phyloP scores from a whole-genome alignment of 2,888 invertebrate genomes.

The Rhingia rostrata region DNA sequence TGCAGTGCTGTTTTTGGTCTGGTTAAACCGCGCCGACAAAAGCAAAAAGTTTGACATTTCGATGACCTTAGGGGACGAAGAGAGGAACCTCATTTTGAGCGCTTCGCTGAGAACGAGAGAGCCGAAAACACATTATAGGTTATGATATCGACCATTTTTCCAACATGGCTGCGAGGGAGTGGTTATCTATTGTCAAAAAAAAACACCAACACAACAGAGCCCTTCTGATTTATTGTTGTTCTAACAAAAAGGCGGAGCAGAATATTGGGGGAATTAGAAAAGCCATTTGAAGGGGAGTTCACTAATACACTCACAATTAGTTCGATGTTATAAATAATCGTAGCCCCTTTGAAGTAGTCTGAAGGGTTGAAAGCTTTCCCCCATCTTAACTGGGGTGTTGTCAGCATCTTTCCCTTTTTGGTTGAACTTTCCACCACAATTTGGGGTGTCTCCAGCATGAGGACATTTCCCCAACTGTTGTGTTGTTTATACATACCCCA shows the following conservation, averaged over 20 bases:
- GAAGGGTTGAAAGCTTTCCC: slow-evolving; percentile 22
- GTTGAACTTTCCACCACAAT: slow-evolving; percentile 19
- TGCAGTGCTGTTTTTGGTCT: slow-evolving; percentile 34
- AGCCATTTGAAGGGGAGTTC: slow-evolving; percentile 18
- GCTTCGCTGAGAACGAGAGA: slow-evolving; percentile 50
- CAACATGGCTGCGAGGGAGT: slow-evolving; percentile 83
- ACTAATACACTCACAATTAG: slow-evolving; percentile 28
- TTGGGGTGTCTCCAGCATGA: neutral
- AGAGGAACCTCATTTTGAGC: slow-evolving; percentile 41
- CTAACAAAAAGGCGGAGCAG: slow-evolving; percentile 64
- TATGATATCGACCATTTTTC: slow-evolving; percentile 75
- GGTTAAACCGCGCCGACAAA: slow-evolving; percentile 66
- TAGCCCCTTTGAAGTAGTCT: neutral
- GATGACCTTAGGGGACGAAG: slow-evolving; percentile 80
- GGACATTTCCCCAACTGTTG: slow-evolving; percentile 1
- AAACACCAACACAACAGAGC: slow-evolving; percentile 1
- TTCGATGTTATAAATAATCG: slow-evolving; percentile 14
- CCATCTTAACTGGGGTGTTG: neutral
- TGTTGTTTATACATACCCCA: neutral
- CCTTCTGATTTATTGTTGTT: slow-evolving; percentile 28
- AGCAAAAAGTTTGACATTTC: slow-evolving; percentile 82
- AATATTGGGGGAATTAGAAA: slow-evolving; percentile 46
- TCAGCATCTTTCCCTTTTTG: neutral
- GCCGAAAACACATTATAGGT: slow-evolving; percentile 38
- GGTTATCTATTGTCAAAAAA: slow-evolving; percentile 75